A percentile compares a stretch with the other conserved stretches of the same genome.
Conservation (phyloP, 2,113 vertebrate genomes). For the Phrynosoma blainvillii region DNA sequence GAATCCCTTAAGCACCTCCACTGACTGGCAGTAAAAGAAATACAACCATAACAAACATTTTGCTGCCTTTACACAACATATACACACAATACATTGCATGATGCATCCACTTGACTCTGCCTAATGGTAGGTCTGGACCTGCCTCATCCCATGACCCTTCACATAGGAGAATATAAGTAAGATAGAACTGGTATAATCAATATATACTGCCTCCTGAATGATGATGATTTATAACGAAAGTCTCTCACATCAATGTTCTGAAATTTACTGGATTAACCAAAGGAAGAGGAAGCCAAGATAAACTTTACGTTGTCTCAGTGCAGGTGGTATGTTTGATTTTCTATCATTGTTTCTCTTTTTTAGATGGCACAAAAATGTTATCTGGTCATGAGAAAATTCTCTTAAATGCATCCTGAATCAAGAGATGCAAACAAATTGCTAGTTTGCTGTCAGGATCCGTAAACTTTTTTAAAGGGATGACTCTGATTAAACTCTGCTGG, state of each 20-base stretch:
- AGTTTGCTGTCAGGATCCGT: background rate
- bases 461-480: background rate
- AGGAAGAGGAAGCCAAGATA: background rate
- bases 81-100: background rate
- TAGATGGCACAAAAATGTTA: background rate
- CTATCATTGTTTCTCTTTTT: background rate
- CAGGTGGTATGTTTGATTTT: background rate
- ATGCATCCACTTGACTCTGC: no score
- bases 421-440: background rate
- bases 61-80: background rate
- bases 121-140: no score
- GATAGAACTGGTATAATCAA: background rate
- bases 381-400: background rate
- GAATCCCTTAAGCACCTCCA: background rate
- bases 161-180: background rate
- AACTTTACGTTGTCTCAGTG: background rate
- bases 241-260: background rate
- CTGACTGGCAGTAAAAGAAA: background rate
- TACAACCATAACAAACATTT: background rate
- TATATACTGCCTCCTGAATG: background rate
- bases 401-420: slow-evolving; percentile 1
- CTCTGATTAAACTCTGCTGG: slow-evolving; percentile 6
- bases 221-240: background rate
- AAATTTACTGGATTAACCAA: background rate
- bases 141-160: background rate